Conservation (phyloP, 2,113 vertebrate species). For the Trichechus manatus region DNA sequence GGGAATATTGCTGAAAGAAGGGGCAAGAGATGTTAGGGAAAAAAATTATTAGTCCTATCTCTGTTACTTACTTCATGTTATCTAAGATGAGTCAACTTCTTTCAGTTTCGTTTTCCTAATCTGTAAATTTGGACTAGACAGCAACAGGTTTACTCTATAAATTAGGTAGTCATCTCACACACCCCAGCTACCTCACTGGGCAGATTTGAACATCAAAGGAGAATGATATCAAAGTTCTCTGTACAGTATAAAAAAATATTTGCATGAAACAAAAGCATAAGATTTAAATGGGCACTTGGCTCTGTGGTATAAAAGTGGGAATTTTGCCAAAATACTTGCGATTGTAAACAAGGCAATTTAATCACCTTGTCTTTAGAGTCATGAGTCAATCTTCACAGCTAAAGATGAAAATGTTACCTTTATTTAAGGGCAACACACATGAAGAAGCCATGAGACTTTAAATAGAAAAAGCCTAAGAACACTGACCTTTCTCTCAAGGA, state of each 20-base stretch:
- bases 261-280: not conserved
- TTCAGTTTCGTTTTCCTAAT: slow-evolving; percentile 15
- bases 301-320: not conserved
- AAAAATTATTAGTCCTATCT: not conserved
- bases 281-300: not conserved
- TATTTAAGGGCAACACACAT: not conserved
- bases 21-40: not conserved
- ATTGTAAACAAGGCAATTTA: not conserved
- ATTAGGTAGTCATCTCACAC: not conserved
- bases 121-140: not conserved
- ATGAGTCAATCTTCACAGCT: not conserved
- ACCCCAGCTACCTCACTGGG: not conserved
- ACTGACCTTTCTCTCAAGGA: not conserved
- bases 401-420: not conserved
- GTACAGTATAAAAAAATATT: not conserved
- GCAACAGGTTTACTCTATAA: too few relatives aligned
- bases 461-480: not conserved
- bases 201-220: slow-evolving; percentile 26
- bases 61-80: not conserved
- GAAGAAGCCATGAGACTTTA: not conserved
- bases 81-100: not conserved
- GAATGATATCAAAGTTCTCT: not conserved
- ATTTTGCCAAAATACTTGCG: not conserved
- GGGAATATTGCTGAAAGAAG: not conserved
- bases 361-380: not conserved